Conservation (phyloP, 2,888 invertebrate genomes). For the Lycia hirtaria region DNA sequence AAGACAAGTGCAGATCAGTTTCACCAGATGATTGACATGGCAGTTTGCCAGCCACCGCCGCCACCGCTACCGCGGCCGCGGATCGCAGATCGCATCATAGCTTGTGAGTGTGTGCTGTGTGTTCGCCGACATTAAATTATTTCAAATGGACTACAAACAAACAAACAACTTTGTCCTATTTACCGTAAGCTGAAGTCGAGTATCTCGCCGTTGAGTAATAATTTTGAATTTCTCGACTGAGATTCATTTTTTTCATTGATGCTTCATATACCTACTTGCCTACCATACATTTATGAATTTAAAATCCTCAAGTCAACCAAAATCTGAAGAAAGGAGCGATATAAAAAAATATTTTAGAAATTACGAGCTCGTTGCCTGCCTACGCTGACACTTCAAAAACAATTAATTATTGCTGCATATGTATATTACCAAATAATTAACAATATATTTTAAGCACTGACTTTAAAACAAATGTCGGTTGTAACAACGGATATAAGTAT, state of each 20-base stretch:
- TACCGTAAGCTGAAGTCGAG: neutral
- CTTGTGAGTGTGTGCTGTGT: conserved; percentile 19
- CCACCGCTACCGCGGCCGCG: neutral
- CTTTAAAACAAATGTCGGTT: neutral
- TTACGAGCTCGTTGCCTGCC: no score
- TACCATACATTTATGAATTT: no score
- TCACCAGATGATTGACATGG: conserved; percentile 70
- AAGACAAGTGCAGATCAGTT: conserved; percentile 54
- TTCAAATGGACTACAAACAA: conserved; percentile 10
- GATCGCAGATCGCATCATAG: conserved; percentile 4
- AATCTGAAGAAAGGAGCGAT: no score
- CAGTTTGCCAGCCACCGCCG: conserved; percentile 47
- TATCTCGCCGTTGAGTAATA: neutral
- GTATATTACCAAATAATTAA: neutral
- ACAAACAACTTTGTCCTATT: conserved; percentile 5
- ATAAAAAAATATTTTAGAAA: no score
- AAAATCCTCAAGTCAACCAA: no score
- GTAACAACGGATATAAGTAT: conserved; percentile 30
- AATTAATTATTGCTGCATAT: no score
- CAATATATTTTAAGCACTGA: neutral
- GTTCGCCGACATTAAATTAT: conserved; percentile 14
- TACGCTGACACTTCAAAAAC: no score
- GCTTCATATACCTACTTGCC: no score
- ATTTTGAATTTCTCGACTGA: neutral
- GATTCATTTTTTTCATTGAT: no score